Base-by-base conservation (phyloP, 30 jellyfish, hydroid and myxozoan species). In the Turritopsis dohrnii region DNA sequence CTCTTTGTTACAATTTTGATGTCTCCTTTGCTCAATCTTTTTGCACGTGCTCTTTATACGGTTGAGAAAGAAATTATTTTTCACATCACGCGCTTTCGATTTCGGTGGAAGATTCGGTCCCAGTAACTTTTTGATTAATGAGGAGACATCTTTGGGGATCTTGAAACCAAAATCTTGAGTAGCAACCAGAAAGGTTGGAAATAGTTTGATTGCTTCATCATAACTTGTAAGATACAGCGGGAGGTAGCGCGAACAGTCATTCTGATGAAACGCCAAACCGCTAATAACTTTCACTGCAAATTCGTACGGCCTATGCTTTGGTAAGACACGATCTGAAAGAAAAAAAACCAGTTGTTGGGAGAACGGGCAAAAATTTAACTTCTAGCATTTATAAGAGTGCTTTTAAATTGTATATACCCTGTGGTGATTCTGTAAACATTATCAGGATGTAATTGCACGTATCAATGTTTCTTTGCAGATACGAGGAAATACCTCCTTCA, bases 231-330 rank as follows among this genome's bases (percentile, higher is more conserved):
- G 84, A 28, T 76, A 76, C 29, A 76, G 18, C n/a, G 84, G 71
- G 19, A 76, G 18, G 24, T 76, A 76, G 1, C 84, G 84, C 28
- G 84, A 76, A 28, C 72, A 28, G 28, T 54, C 69, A 76, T 76
- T 29, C 52, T 52, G 65, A 54, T 76, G 84, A 17, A 26, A 76
- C 65, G 72, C 72, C 29, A 76, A 52, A 28, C 84, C 84, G 76
- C 26, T 28, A 0, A 76, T 76, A 20, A 76, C 84, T 76, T 54
- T 52, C 17, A 76, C 28, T 16, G 84, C 84, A 76, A 76, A 76
- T 28, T 76, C 84, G 77, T 28, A 76, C 79, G 84, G 84, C 16
- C 53, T 76, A 19, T 76, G 84, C 60, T 72, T 72, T 72, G 28
- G 41, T 1, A 3, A 41, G 13, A 41, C 60, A 13, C 60, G 60